Conservation (phyloP, 2,888 invertebrate genomes). For the Cenopis cana region DNA sequence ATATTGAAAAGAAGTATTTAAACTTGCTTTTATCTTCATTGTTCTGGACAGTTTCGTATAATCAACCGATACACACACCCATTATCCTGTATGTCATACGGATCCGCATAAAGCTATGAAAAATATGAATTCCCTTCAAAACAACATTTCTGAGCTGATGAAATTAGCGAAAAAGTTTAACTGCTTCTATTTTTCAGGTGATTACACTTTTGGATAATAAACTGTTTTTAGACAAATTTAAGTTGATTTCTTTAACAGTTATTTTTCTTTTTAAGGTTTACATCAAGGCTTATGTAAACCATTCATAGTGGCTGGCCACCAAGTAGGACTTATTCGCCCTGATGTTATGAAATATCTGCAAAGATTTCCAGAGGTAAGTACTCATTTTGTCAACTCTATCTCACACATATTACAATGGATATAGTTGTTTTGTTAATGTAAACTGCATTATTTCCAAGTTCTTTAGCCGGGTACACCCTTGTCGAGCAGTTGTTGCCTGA, state of each 20-base stretch:
- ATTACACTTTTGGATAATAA: slow-evolving; percentile 42
- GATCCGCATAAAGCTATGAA: slow-evolving; percentile 68
- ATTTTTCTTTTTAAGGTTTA: slow-evolving; percentile 84
- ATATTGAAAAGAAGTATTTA: slow-evolving; percentile 26
- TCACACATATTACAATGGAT: background rate
- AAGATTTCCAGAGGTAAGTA: slow-evolving; percentile 93
- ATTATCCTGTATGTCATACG: slow-evolving; percentile 12
- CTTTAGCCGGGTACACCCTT: too few species aligned
- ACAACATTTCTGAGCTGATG: slow-evolving; percentile 85
- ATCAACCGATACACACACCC: slow-evolving; percentile 1
- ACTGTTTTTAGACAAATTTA: background rate
- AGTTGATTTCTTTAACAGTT: slow-evolving; percentile 32
- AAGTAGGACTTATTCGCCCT: slow-evolving; percentile 94
- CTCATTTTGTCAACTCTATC: slow-evolving; percentile 50
- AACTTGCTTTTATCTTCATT: slow-evolving; percentile 7
- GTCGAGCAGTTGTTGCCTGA: too few species aligned
- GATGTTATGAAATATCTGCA: slow-evolving; percentile 93
- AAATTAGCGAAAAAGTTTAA: slow-evolving; percentile 95
- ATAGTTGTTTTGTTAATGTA: too few species aligned
- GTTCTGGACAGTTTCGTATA: background rate
- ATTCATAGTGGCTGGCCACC: slow-evolving; percentile 94
- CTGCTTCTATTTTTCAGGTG: slow-evolving; percentile 95
- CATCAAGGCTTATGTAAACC: slow-evolving; percentile 92
- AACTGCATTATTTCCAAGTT: too few species aligned
- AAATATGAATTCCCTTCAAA: slow-evolving; percentile 80